phyloP scores from a whole-genome alignment of 2,113 vertebrate species.

The Ciconia maguari region DNA sequence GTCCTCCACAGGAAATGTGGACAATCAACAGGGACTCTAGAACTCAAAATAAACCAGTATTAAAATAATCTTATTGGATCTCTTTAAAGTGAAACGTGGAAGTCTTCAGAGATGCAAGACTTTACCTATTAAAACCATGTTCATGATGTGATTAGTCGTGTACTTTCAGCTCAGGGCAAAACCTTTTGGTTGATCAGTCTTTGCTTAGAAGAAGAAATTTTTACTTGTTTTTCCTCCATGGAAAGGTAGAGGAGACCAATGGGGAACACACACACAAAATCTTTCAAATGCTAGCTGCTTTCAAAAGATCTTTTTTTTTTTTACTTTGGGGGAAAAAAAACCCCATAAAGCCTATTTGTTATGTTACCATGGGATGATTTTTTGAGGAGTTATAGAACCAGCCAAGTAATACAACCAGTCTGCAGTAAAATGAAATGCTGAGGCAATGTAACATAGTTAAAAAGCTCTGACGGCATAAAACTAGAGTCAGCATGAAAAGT shows the following conservation, averaged over 20 bases:
- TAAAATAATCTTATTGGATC: not conserved
- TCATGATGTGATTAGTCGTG: not conserved
- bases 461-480: conserved; percentile 23
- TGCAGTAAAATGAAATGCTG: not conserved
- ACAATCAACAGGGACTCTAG: not conserved
- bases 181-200: not conserved
- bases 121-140: not conserved
- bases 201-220: not conserved
- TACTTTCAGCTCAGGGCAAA: not conserved
- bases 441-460: not conserved
- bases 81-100: not conserved
- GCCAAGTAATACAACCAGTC: not conserved
- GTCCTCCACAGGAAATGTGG: not conserved
- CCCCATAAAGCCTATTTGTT: not conserved
- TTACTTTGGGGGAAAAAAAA: not conserved
- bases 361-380: not conserved
- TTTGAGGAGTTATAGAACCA: not conserved
- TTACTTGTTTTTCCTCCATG: not conserved
- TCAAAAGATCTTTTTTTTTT: not conserved
- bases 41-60: not conserved
- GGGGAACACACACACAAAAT: not conserved
- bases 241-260: not conserved
- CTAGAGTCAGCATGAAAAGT: not conserved
- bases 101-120: not conserved
- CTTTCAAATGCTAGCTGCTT: not conserved